Conservation (phyloP, 23 tunicate species). For the Styela clava region DNA sequence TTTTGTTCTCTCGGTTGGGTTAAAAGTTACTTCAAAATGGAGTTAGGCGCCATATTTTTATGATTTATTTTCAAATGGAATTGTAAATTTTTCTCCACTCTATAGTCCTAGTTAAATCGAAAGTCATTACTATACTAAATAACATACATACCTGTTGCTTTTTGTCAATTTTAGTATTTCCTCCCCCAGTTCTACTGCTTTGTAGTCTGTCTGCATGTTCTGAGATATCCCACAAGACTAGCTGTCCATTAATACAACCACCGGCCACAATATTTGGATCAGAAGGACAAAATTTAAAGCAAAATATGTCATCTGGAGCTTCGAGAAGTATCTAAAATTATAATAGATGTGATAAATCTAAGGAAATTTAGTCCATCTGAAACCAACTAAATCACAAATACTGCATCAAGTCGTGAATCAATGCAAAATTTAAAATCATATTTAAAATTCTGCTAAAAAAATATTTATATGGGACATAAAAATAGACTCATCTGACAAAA, state of each 20-base stretch:
- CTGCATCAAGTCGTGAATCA: neutral
- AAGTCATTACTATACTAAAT: too few relatives aligned
- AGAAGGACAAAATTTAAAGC: slow-evolving; percentile 86
- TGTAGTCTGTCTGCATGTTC: slow-evolving; percentile 71
- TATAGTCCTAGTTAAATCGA: too few relatives aligned
- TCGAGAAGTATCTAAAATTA: slow-evolving; percentile 63
- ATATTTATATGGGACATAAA: too few relatives aligned
- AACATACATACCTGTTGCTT: slow-evolving; percentile 49
- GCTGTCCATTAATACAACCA: slow-evolving; percentile 97
- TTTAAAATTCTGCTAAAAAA: too few relatives aligned
- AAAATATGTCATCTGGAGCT: slow-evolving; percentile 87
- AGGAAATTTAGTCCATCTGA: neutral
- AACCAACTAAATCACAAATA: neutral
- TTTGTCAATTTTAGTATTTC: slow-evolving; percentile 28
- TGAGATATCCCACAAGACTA: slow-evolving; percentile 92
- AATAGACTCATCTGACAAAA: too few relatives aligned
- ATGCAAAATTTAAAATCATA: too few relatives aligned
- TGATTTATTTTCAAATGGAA: too few relatives aligned
- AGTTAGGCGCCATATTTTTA: too few relatives aligned
- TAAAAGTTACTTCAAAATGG: too few relatives aligned
- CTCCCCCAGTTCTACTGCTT: slow-evolving; percentile 31
- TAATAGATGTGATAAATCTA: too few relatives aligned
- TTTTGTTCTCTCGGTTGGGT: too few relatives aligned
- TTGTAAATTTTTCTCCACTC: too few relatives aligned
- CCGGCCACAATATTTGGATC: slow-evolving; percentile 96